phyloP scores from a whole-genome alignment of 2,113 vertebrate genomes.

The Eubucco bourcierii region DNA sequence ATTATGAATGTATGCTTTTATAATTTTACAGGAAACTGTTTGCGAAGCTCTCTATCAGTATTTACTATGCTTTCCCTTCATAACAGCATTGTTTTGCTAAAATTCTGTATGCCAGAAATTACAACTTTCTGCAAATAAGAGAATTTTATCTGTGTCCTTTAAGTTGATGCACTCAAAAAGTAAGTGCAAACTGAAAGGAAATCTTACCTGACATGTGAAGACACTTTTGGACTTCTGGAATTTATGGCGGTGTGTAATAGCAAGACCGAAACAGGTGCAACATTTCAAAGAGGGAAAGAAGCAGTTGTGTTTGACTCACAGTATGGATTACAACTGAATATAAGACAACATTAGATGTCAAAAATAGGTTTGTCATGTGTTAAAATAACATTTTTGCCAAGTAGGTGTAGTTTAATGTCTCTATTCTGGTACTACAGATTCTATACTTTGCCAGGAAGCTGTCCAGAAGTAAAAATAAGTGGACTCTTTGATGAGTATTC shows the following conservation, averaged over 20 bases:
- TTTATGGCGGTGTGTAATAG: not conserved
- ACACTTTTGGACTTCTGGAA: not conserved
- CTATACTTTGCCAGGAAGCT: not conserved
- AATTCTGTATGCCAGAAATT: not conserved
- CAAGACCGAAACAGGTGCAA: not conserved
- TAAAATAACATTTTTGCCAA: not conserved
- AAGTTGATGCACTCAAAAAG: not conserved
- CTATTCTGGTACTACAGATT: not conserved
- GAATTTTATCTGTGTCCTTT: not conserved
- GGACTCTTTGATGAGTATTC: not conserved
- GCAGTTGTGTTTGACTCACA: not conserved
- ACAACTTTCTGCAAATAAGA: not conserved
- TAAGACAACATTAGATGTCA: not conserved
- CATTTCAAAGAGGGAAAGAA: not conserved
- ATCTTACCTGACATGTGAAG: slow-evolving; percentile 8
- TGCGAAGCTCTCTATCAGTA: not conserved
- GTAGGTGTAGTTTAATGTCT: not conserved
- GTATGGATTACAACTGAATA: not conserved
- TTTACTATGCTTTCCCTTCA: not conserved
- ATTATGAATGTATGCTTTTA: not conserved
- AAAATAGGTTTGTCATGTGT: not conserved
- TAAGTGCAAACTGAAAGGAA: not conserved
- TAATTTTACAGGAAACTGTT: not conserved
- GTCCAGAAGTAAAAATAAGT: not conserved
- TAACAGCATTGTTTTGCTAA: not conserved